Percentiles rank a stretch among this genome's conserved stretches.
Evolutionary conservation across 2,797 vertebrate genomes (phyloP).

Genomic region (Falco rusticolus): DNA sequence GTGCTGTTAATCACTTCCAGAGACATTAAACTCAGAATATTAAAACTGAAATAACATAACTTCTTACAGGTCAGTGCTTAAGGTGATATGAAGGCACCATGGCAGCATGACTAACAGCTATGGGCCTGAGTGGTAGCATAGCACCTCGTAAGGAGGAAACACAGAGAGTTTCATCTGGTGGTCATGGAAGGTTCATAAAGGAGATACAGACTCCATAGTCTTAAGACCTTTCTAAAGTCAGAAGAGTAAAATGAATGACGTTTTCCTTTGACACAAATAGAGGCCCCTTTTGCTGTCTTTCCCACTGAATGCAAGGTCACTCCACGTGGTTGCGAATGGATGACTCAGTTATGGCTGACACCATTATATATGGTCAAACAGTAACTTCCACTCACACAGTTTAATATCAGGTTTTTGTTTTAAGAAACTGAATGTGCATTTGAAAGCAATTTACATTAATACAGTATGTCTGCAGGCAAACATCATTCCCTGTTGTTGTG

Average conservation of each 20-base stretch:
- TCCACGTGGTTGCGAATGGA: not conserved
- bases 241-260: not conserved
- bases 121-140: not conserved
- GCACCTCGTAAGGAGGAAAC: not conserved
- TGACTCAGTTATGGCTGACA: not conserved
- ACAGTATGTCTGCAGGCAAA: constrained; percentile 38
- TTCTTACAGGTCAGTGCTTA: constrained; percentile 31
- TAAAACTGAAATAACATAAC: constrained; percentile 27
- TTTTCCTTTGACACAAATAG: not conserved
- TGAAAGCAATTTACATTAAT: constrained; percentile 35
- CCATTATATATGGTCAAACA: not conserved
- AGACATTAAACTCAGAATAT: not conserved
- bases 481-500: not conserved
- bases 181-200: not conserved
- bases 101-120: not conserved
- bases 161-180: not conserved
- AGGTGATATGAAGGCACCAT: not conserved
- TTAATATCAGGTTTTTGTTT: not conserved
- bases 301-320: not conserved
- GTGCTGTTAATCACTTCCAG: constrained; percentile 18
- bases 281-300: not conserved
- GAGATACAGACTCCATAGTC: not conserved
- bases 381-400: not conserved
- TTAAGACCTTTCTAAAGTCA: not conserved
- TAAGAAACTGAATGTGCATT: not conserved